Evolutionary conservation across 2,113 vertebrate genomes (phyloP), one percentile per base, ranked within the genome.

Genomic region (Corvus cornix): DNA sequence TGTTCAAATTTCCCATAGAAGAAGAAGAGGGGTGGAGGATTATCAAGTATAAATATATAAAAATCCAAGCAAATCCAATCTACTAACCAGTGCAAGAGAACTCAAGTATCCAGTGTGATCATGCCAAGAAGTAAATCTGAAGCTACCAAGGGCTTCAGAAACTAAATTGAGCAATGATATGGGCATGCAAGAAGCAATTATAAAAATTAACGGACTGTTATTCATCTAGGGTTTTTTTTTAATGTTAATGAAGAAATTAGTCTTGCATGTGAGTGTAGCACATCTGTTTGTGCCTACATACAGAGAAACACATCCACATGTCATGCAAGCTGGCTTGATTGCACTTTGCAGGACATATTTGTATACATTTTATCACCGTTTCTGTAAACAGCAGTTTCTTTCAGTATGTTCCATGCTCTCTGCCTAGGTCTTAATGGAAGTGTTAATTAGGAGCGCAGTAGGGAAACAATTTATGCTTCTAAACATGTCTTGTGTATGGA

Each of bases 381-480:
- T 95, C 90, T 94, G 88, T 93, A 96, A 96, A 96, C 95, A 92
- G 83, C 90, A 93, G 83, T n/a, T 94, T 87, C 92, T 60, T 96
- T 80, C 90, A 90, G 92, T 93, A 90, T 96, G 95, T 93, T 96
- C 83, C 68, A 62, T 95, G 93, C 68, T 93, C 79, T 96, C 90
- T 92, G 90, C 76, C 90, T 96, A 37, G 82, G 56, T 49, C 93
- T 74, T 96, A 96, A 96, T 96, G 88, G 83, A 84, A 94, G 88
- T 87, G 93, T 96, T 96, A 97, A 97, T 97, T 97, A 95, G 92
- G 84, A 93, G 83, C n/a, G 56, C 88, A 72, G 93, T 87, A 64
- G 93, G 95, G 94, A 94, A 96, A 96, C 90, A 94, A 95, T 96
- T 94, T 96, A 17, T 92, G 80, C 90, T 90, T 94, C 92, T 96